These are phyloP conservation scores for Drosophila quadrilineata DNA, from an alignment of 1,140 invertebrate genomes.

Conservation along the genomic window DNA sequence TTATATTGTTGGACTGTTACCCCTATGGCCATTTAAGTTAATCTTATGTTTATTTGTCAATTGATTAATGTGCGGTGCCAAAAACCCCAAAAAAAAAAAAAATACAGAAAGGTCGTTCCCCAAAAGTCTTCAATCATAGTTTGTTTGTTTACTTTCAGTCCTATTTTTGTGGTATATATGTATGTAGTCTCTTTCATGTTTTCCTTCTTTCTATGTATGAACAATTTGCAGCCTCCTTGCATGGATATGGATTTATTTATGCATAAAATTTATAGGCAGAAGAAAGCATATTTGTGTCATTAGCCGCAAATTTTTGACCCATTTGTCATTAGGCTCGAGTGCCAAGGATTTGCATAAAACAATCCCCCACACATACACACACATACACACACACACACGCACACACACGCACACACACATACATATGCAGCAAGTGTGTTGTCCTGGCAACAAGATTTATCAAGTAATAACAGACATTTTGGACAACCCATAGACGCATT, in stretches of 20 bases:
- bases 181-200: background rate
- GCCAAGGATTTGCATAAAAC: conserved; percentile 74
- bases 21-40: conserved; percentile 61
- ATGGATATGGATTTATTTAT: conserved; percentile 64
- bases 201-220: background rate
- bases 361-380: conserved; percentile 39
- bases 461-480: conserved; percentile 79
- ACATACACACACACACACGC: conserved; percentile 1
- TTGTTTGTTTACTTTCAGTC: conserved; percentile 9
- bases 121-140: conserved; percentile 69
- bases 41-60: conserved; percentile 68
- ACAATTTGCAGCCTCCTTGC: conserved; percentile 11
- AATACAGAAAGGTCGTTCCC: conserved; percentile 41
- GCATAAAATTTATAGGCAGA: conserved; percentile 71
- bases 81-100: too few species aligned
- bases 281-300: conserved; percentile 74
- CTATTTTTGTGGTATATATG: background rate
- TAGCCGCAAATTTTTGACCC: conserved; percentile 78
- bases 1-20: conserved; percentile 12
- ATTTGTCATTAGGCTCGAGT: conserved; percentile 73
- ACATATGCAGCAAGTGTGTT: too few species aligned
- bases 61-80: conserved; percentile 58
- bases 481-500: conserved; percentile 78
- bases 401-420: background rate
- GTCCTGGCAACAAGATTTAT: conserved; percentile 70